Conservation (phyloP, 2,888 invertebrate species). For the Trypoxylon attenuatum region DNA sequence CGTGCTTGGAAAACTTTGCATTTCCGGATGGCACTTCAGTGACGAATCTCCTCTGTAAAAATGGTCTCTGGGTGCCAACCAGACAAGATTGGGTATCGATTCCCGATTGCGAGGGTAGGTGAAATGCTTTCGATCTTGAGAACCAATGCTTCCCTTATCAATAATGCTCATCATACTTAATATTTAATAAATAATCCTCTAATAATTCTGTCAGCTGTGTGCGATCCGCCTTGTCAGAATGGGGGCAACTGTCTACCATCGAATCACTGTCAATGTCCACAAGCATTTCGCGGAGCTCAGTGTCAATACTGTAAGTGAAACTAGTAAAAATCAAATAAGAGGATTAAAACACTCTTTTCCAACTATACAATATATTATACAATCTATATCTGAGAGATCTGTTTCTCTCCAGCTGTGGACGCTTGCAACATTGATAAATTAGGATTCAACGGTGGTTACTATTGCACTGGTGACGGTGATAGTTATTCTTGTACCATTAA, state of each 20-base stretch:
- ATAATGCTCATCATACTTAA: not conserved
- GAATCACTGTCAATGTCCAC: conserved; percentile 87
- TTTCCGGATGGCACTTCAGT: conserved; percentile 84
- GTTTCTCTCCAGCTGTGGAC: conserved; percentile 75
- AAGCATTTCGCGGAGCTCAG: conserved; percentile 81
- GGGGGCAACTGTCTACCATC: conserved; percentile 87
- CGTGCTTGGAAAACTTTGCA: conserved; percentile 80
- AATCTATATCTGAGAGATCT: not conserved
- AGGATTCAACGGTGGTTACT: conserved; percentile 86
- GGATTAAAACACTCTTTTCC: not conserved
- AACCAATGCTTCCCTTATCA: not conserved
- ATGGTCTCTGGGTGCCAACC: conserved; percentile 83
- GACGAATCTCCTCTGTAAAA: conserved; percentile 81
- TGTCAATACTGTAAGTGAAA: conserved; percentile 81
- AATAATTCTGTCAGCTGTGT: conserved; percentile 76
- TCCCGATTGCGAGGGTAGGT: conserved; percentile 84
- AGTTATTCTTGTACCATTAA: conserved; percentile 80
- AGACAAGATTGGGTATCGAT: conserved; percentile 79
- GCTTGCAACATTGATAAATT: conserved; percentile 80
- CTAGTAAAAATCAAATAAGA: not conserved
- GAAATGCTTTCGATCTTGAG: no score
- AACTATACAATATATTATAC: not conserved
- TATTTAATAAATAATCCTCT: not conserved
- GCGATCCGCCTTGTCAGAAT: conserved; percentile 85
- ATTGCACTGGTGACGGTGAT: conserved; percentile 80